Evolutionary conservation across 2,113 vertebrate species (phyloP), one percentile per base, ranked within the genome.

Genomic region (Falco punctatus): DNA sequence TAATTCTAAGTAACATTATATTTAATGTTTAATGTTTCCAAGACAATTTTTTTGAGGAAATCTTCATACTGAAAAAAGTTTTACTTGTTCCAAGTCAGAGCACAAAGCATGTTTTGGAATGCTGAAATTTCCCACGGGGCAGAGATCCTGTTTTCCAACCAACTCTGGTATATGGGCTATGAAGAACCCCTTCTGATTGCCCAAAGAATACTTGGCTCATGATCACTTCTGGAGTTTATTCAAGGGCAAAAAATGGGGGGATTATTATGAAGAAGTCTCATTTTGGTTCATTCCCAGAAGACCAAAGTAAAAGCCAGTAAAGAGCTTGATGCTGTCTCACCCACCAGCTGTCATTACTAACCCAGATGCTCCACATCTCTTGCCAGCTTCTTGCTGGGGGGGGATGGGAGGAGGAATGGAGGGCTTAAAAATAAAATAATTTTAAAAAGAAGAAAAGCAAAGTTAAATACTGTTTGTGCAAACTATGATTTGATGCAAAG

Each of bases 241-340:
- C 40, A 72, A 94, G 83, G 91, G 73, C 86, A 93, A 91, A 96
- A 69, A 62, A 58, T 85, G 61, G 84, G 44, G 70, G 61, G 73
- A 90, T 77, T 84, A 12, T 74, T 92, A 32, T 52, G 83, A 94
- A 81, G 61, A 81, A 85, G 57, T 72, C 77, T 94, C 20, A 15
- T 79, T 92, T 92, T 91, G 52, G 20, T 96, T 94, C 17, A 57
- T 87, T 94, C 84, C 72, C 92, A 91, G 61, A 89, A 77, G 65
- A 80, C 72, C 52, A 62, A 88, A 96, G 66, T 15, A 85, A 71
- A 88, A 95, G 40, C 61, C 69, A 79, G 69, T 54, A 49, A 85
- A 94, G 73, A 64, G 30, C 33, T 55, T 72, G 70, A 72, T 0
- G 9, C 67, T 87, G 78, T 92, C 77, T 97, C 65, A 91, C 80